A percentile compares a stretch with the other conserved stretches of the same genome.
These are phyloP conservation scores for Melinaea marsaeus DNA, from an alignment of 2,888 invertebrate species.

Conservation along the genomic window DNA sequence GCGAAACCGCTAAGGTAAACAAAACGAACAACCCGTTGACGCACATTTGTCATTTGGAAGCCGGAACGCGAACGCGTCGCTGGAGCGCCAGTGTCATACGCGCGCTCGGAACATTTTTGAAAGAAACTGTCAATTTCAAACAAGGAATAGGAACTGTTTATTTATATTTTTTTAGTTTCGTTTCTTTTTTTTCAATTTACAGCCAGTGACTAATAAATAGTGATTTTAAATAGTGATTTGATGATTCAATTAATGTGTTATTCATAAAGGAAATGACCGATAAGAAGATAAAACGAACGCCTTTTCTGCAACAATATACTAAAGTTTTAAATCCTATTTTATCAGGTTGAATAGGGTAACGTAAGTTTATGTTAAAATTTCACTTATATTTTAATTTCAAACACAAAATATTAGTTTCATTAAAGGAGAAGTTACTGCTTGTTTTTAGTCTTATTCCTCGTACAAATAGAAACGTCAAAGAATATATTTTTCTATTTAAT, in stretches of 20 bases:
- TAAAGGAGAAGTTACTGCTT: too few relatives aligned
- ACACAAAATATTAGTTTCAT: too few relatives aligned
- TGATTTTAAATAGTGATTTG: conserved; percentile 18
- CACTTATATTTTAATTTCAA: too few relatives aligned
- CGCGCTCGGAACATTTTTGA: conserved; percentile 47
- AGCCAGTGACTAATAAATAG: conserved; percentile 11
- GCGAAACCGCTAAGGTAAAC: conserved; percentile 55
- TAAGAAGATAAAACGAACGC: conserved; percentile 15
- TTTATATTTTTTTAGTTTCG: conserved; percentile 1
- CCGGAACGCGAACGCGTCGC: conserved; percentile 58
- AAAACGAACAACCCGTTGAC: conserved; percentile 48
- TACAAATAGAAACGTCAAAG: too few relatives aligned
- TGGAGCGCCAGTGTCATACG: conserved; percentile 49
- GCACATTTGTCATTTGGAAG: conserved; percentile 74
- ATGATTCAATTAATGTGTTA: conserved; percentile 26
- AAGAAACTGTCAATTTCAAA: conserved; percentile 38
- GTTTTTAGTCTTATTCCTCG: too few relatives aligned
- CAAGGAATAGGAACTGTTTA: conserved; percentile 9
- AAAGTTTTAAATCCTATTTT: neutral
- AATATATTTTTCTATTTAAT: too few relatives aligned
- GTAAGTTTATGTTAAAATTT: neutral
- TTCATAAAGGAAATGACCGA: conserved; percentile 57
- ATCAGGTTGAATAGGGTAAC: neutral
- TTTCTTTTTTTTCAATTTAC: neutral
- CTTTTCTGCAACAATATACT: neutral